A percentile compares a stretch with the other conserved stretches of the same genome.
phyloP scores from a whole-genome alignment of 2,888 invertebrate genomes.

The Caenorhabditis macrosperma region DNA sequence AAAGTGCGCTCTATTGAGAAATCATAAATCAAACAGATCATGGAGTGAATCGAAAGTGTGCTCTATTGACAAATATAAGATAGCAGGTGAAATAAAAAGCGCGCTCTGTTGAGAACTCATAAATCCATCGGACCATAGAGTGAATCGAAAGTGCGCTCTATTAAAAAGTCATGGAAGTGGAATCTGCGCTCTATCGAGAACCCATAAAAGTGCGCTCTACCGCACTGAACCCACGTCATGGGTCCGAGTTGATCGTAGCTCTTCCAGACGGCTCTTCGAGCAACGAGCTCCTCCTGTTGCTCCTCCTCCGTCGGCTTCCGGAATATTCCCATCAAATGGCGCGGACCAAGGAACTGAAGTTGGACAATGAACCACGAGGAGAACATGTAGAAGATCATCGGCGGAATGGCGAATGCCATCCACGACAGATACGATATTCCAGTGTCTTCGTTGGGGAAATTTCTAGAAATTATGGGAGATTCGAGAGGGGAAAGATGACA shows the following conservation, averaged over 20 bases:
- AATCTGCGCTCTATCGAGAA: no score
- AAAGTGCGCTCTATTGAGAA: no score
- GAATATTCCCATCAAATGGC: slow-evolving; percentile 64
- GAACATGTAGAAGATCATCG: slow-evolving; percentile 73
- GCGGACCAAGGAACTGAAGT: slow-evolving; percentile 68
- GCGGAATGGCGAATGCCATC: slow-evolving; percentile 74
- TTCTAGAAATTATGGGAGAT: slow-evolving; percentile 37
- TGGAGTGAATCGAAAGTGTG: no score
- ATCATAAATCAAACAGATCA: no score
- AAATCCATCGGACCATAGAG: no score
- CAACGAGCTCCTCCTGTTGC: slow-evolving; percentile 58
- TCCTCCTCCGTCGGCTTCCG: slow-evolving; percentile 61
- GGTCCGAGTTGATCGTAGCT: slow-evolving; percentile 68
- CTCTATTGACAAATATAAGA: no score
- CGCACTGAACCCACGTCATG: slow-evolving; percentile 64
- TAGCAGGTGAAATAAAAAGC: no score
- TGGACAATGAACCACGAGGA: slow-evolving; percentile 72
- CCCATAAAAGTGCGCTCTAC: no score
- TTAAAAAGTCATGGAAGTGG: no score
- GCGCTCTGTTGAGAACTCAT: not conserved
- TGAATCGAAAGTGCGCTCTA: not conserved
- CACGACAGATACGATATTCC: slow-evolving; percentile 70
- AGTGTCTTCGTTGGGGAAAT: slow-evolving; percentile 66
- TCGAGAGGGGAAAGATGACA: not conserved
- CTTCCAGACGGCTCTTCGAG: slow-evolving; percentile 60